Evolutionary conservation across 2,888 invertebrate genomes (phyloP).

Genomic region (Archaeoteleia sp.): DNA sequence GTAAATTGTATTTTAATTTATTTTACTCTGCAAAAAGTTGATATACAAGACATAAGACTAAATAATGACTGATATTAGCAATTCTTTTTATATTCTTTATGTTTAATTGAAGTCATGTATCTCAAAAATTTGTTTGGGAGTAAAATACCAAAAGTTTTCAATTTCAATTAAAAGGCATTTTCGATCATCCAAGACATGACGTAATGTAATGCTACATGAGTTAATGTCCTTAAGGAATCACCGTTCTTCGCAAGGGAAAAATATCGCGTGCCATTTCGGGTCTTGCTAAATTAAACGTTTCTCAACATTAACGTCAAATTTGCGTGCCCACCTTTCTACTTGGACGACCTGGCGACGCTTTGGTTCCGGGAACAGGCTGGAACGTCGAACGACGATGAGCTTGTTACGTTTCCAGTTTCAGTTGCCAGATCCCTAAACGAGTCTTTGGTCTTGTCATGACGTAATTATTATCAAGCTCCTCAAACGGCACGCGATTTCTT

Average conservation of each 20-base stretch:
- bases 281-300: constrained; percentile 70
- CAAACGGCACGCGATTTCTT: constrained; percentile 58
- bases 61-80: too few relatives aligned
- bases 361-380: constrained; percentile 59
- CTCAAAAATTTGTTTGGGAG: too few relatives aligned
- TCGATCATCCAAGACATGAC: neutral
- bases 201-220: neutral
- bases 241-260: constrained; percentile 13
- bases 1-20: too few relatives aligned
- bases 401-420: constrained; percentile 30
- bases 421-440: constrained; percentile 34
- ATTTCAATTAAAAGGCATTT: too few relatives aligned
- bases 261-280: constrained; percentile 68
- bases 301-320: constrained; percentile 71
- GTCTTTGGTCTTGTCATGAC: constrained; percentile 58
- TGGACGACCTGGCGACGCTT: constrained; percentile 35
- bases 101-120: too few relatives aligned
- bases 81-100: too few relatives aligned
- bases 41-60: too few relatives aligned
- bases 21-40: too few relatives aligned
- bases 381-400: constrained; percentile 48
- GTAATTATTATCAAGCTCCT: constrained; percentile 59
- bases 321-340: constrained; percentile 62
- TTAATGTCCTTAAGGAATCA: too few relatives aligned
- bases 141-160: too few relatives aligned